These are phyloP conservation scores for Platyura marginata DNA, from an alignment of 1,140 invertebrate species.

Conservation along the genomic window DNA sequence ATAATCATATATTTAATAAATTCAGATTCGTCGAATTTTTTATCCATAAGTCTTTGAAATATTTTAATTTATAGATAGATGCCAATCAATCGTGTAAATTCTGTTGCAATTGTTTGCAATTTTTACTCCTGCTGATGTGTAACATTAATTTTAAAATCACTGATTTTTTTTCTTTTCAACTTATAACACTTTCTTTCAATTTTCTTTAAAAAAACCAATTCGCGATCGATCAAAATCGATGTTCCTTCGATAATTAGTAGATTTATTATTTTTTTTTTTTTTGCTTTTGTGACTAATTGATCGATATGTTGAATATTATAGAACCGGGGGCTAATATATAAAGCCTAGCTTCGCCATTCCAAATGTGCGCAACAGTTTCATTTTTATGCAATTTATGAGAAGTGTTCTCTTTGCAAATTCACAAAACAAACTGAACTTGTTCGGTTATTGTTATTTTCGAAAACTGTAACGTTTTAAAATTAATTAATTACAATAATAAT, in stretches of 20 bases:
- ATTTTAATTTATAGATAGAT: not conserved
- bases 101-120: no score
- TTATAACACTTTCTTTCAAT: not conserved
- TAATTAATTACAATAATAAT: no score
- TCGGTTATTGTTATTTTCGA: no score
- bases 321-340: not conserved
- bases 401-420: not conserved
- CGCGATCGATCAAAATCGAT: not conserved
- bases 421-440: not conserved
- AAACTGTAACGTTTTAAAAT: no score
- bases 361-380: not conserved
- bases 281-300: no score
- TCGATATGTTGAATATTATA: no score
- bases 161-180: not conserved
- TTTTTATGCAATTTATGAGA: not conserved
- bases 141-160: no score
- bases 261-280: not conserved
- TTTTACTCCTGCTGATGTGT: no score
- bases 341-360: not conserved
- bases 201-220: not conserved
- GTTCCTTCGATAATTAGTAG: not conserved
- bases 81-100: not conserved
- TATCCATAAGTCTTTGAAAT: not conserved
- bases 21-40: not conserved
- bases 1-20: slow-evolving; percentile 20